Conservation (phyloP, 2,797 vertebrate genomes). For the Periparus ater region DNA sequence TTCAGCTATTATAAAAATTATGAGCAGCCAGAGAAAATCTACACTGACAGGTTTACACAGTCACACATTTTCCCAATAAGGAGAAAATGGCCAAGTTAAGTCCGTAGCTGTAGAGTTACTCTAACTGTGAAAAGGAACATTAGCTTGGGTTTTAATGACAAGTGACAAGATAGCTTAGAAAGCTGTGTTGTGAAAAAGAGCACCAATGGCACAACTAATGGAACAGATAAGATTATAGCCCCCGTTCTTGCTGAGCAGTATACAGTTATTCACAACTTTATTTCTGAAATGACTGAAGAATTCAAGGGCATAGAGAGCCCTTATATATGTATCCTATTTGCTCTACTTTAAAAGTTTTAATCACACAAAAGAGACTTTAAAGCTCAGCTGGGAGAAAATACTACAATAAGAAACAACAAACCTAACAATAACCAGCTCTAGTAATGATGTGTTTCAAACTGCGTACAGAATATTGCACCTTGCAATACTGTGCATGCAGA, state of each 20-base stretch:
- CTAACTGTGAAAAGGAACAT: neutral
- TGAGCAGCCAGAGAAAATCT: neutral
- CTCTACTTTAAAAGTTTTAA: neutral
- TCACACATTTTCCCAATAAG: neutral
- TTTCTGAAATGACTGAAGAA: neutral
- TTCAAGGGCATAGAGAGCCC: neutral
- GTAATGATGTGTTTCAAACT: neutral
- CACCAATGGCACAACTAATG: neutral
- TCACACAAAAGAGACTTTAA: neutral
- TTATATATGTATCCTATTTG: neutral
- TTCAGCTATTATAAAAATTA: neutral
- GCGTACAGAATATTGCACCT: neutral
- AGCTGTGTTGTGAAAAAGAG: neutral
- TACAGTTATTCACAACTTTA: neutral
- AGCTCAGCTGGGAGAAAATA: neutral
- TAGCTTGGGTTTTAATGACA: neutral
- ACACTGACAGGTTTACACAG: neutral
- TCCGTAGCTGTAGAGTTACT: neutral
- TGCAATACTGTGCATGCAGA: neutral
- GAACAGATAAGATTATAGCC: neutral
- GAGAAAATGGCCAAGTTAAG: neutral
- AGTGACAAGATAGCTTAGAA: no score
- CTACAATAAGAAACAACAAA: neutral
- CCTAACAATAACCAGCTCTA: neutral
- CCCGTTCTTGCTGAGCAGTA: neutral